Evolutionary conservation across 2,113 vertebrate genomes (phyloP).

Genomic region (Danionella cerebrum): DNA sequence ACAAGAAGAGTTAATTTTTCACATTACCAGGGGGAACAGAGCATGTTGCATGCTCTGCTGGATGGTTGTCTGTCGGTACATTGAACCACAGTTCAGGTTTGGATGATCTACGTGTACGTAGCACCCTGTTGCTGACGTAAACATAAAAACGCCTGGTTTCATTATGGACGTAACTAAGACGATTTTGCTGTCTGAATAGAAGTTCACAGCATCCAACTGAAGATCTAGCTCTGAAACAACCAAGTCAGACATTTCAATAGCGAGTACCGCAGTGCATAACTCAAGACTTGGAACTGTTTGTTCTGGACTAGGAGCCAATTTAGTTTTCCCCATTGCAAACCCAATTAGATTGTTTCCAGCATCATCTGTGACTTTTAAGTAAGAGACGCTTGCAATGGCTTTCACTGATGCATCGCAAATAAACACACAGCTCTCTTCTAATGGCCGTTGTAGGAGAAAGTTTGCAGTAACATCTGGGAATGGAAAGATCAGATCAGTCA

Average conservation of each 20-base stretch:
- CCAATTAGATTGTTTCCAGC: not conserved
- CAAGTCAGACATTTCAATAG: not conserved
- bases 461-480: not conserved
- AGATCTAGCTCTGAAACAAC: not conserved
- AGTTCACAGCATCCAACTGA: constrained; percentile 14
- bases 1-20: not conserved
- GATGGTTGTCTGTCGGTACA: not conserved
- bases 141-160: constrained; percentile 29
- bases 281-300: constrained; percentile 7
- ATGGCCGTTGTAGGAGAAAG: not conserved
- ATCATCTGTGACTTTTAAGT: constrained; percentile 18
- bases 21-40: not conserved
- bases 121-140: constrained; percentile 1
- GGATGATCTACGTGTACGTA: not conserved
- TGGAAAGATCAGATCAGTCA: constrained; percentile 4
- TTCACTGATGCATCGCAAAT: constrained; percentile 25
- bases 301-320: not conserved
- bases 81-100: not conserved
- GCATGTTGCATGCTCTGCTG: constrained; percentile 14
- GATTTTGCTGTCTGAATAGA: too few species aligned
- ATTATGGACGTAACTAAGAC: not conserved
- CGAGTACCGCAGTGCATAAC: not conserved
- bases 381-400: too few species aligned
- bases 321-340: constrained; percentile 3
- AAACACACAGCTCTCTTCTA: constrained; percentile 17